Evolutionary conservation across 2,888 invertebrate genomes (phyloP), one percentile per base, ranked within the genome.

Genomic region (Cantharis rufa): DNA sequence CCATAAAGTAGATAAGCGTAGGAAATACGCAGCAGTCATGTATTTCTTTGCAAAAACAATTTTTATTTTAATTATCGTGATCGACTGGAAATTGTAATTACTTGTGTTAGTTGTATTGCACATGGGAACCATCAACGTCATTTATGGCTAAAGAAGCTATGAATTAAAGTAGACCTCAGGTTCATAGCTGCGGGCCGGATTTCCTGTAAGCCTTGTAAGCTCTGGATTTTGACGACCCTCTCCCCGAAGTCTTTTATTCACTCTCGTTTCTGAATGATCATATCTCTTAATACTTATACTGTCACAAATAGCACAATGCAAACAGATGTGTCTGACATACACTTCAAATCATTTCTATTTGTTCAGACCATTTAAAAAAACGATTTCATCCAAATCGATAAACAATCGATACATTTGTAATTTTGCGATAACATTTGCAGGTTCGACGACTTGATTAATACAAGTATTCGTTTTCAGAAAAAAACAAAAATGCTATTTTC

Each of bases 301-400:
- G 81, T 82, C 80, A 80, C 80, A 81, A 81, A 81, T 78, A 78
- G 80, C 72, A 79, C 79, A 78, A 76, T 75, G 63, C 80, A 79
- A 81, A 81, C 82, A 82, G 81, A 81, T 82, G 82, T 78, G 81
- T 76, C 78, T 82, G 82, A 81, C 81, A 75, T 77, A 70, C 66
- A 61, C 48, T 70, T 18, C 9, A 66, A 66, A 21, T n/a, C 21
- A 66, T 66, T 66, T 66, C 64, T 66, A 66, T 66, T 66, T 66
- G 21, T 66, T 66, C 21, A 18, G 7, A 63, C 63, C 9, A 66
- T 21, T 21, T 21, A 21, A 48, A 48, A n/a, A 13, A 48, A 48
- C 27, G n/a, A 48, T 7, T 48, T 48, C 13, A n/a, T n/a, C 32
- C n/a, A 7, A n/a, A 48, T 7, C n/a, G n/a, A n/a, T 48, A 48